Evolutionary conservation across 1,140 invertebrate species (phyloP), one percentile per base, ranked within the genome.

Genomic region (Monomorium pharaonis): DNA sequence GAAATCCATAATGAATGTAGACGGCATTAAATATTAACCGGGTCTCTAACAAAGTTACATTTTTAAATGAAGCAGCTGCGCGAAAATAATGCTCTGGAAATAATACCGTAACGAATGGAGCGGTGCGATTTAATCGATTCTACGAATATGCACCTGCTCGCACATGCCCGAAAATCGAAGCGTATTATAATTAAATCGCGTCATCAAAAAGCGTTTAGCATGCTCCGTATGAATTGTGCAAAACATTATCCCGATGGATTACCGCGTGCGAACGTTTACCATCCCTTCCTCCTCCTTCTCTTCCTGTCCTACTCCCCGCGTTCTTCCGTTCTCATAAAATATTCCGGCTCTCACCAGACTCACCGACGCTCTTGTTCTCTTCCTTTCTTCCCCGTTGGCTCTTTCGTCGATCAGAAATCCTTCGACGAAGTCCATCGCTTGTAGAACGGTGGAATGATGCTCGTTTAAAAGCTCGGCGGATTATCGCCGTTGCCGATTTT

Each of bases 401-500:
- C 78, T 58, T 49, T 30, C 76, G 76, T 51, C 67, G 78, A 83
- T 83, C 78, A 74, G 67, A 83, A 72, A 83, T 74, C 67, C 67
- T 74, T 62, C 78, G 54, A 72, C 67, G 47, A 83, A 74, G 78
- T 83, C 37, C 24, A 58, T 30, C 21, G 51, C 78, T 44, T 42
- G 65, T 69, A 51, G 63, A 80, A 69, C 56, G 44, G 62, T 24
- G 47, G 47, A 67, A 54, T 27, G 67, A 83, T 83, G 37, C 67
- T 83, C 78, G 78, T 83, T 83, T 83, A 74, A 83, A 83, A 83
- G 67, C 67, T 72, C 42, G 67, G 9, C 67, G 37, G 78, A 74
- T 74, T 83, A 83, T 83, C 67, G 78, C n/a, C 51, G n/a, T 83
- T 74, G 78, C 51, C 78, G 67, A 83, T 83, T 83, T 83, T 83